Base-by-base conservation (phyloP, 1,140 invertebrate species). In the Calycopis cecrops region DNA sequence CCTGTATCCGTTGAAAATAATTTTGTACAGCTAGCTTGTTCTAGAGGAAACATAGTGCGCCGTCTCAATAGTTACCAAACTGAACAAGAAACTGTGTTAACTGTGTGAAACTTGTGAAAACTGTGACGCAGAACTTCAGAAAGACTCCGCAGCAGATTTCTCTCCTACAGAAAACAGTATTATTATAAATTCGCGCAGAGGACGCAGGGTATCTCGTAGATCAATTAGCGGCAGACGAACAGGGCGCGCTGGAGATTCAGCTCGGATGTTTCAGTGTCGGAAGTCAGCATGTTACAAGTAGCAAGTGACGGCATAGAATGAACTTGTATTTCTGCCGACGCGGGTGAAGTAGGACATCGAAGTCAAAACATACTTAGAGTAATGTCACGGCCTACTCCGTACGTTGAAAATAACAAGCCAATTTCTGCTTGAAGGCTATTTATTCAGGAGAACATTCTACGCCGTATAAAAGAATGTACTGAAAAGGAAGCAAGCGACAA, bases 91-190 rank as follows among this genome's bases (percentile, higher is more conserved):
- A 48, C 44, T 37, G 21, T 16, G 59, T 55, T 60, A 34, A 55
- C 55, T 33, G 28, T 55, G 37, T 51, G 48, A 60, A 40, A 55
- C 9, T 60, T 47, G 52, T 52, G 21, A 51, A 60, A 44, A 38
- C 59, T 9, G 38, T 55, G 11, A 55, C 55, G 48, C 48, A 60
- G 59, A 55, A 55, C 55, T 60, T 60, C 48, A 60, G 59, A 7
- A 51, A 37, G n/a, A 50, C 21, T 50, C 48, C 28, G 33, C 0
- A 50, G 8, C 16, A 52, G 51, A 52, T 42, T 52, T 18, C 3
- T 40, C 51, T 52, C 16, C 51, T 52, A 40, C 37, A 40, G 12
- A 52, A 21, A 42, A 42, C 37, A 40, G 11, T 42, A 52, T 52
- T 52, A 52, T 42, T 52, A 37, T 52, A 42, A 40, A 42, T 48